Percentiles rank a stretch among this genome's conserved stretches.
Evolutionary conservation across 2,888 invertebrate species (phyloP).

Genomic region (Neoitamus cyanurus): DNA sequence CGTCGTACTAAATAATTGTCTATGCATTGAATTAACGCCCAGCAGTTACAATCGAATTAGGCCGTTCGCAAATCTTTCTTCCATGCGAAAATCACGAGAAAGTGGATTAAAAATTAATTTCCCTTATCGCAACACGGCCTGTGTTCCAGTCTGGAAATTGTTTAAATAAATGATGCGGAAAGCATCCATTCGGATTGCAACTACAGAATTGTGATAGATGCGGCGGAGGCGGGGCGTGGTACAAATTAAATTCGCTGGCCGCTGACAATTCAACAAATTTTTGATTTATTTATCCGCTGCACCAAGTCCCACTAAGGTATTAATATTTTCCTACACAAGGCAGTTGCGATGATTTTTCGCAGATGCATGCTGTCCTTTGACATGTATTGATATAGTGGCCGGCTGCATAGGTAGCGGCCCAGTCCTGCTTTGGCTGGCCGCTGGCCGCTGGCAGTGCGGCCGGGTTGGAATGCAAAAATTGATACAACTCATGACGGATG

Average conservation of each 20-base stretch:
- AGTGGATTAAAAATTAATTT: background rate
- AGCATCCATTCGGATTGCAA: background rate
- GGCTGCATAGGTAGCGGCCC: background rate
- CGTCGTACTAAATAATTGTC: background rate
- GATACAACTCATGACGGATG: background rate
- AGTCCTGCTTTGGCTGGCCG: too few relatives aligned
- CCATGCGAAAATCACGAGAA: background rate
- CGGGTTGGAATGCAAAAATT: background rate
- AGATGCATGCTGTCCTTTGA: background rate
- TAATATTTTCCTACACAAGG: background rate
- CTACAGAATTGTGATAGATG: background rate
- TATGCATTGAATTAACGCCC: background rate
- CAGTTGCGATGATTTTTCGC: background rate
- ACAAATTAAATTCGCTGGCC: background rate
- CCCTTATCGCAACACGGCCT: background rate
- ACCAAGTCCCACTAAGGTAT: background rate
- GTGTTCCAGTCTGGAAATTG: background rate
- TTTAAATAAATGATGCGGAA: background rate
- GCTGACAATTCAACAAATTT: background rate
- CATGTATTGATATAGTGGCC: background rate
- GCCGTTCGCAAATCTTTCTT: background rate
- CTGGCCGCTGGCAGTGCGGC: background rate
- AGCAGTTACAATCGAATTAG: background rate
- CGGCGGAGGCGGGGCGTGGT: background rate
- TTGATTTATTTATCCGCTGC: background rate